Evolutionary conservation across 2,888 invertebrate species (phyloP), one percentile per base, ranked within the genome.

Genomic region (Dynastes grantii): DNA sequence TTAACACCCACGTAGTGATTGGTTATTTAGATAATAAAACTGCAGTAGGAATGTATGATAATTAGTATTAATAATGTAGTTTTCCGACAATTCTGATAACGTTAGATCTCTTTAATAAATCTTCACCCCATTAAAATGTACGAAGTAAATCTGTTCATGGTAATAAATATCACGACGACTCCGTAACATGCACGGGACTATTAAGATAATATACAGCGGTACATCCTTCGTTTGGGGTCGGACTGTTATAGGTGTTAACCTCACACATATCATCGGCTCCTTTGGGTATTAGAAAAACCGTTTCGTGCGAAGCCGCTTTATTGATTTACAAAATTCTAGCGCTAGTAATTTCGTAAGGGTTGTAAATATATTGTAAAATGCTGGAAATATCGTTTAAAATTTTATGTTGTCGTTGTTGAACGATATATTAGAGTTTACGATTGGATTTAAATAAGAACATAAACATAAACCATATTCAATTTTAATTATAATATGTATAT

Each of bases 211-310:
- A 27, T 61, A 61, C 61, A 61, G 61, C 61, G 32, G 63, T 11
- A 63, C 63, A 63, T 63, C 63, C 37, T 32, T 29, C 63, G 29
- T 63, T 13, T 32, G 1, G 63, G 63, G 63, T 63, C 63, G 29
- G 63, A 63, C 63, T 63, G 32, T 63, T 63, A 63, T 63, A 63
- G 29, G n/a, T 63, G 63, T 63, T 63, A 63, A 63, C 63, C 63
- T 32, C 63, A n/a, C 29, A 63, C 63, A 63, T 63, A 63, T 63
- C 63, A 63, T 32, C 63, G 6, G 32, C 2, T 9, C 63, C 63
- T 13, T 63, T 2, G 32, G 29, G 63, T 63, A 63, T 63, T 37
- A 58, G 45, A 63, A 63, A 32, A 63, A 63, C 32, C 32, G 32
- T 13, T 63, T 63, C 29, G 27, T 2, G n/a, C 11, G 1, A 32